phyloP scores from a whole-genome alignment of 2,113 vertebrate species.

The Thunnus thynnus region DNA sequence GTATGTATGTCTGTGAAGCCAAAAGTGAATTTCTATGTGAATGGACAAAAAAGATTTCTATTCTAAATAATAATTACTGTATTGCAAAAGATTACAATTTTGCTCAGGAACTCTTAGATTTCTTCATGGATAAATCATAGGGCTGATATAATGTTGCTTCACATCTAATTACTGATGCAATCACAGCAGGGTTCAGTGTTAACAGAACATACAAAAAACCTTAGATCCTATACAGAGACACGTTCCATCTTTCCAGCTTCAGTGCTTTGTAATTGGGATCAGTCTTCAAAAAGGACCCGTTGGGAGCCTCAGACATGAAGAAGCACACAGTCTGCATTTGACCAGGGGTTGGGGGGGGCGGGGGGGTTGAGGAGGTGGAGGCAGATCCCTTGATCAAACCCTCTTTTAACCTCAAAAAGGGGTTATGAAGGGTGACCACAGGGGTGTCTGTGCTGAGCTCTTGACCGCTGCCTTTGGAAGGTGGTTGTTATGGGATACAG shows the following conservation, averaged over 20 bases:
- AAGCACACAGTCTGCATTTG: constrained; percentile 58
- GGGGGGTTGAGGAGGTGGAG: background rate
- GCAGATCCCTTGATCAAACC: constrained; percentile 72
- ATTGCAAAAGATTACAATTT: constrained; percentile 9
- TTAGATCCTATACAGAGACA: constrained; percentile 25
- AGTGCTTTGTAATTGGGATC: constrained; percentile 69
- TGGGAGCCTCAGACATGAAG: constrained; percentile 51
- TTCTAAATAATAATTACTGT: too few species aligned
- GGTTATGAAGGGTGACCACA: constrained; percentile 66
- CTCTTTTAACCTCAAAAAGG: constrained; percentile 73
- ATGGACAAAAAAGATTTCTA: background rate
- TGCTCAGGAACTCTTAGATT: constrained; percentile 2
- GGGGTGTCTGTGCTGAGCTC: constrained; percentile 66
- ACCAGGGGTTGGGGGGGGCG: constrained; percentile 37
- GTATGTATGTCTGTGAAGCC: too few species aligned
- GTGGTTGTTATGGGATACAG: constrained; percentile 74
- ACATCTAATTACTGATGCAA: constrained; percentile 45
- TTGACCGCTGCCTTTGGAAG: constrained; percentile 69
- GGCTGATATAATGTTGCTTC: constrained; percentile 37
- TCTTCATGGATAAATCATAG: constrained; percentile 31
- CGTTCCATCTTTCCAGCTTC: constrained; percentile 46
- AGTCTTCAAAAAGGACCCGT: constrained; percentile 64
- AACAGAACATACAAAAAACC: constrained; percentile 12
- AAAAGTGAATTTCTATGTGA: too few species aligned
- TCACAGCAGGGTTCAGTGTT: constrained; percentile 33